A percentile compares a stretch with the other conserved stretches of the same genome.
These are phyloP conservation scores for Caenorhabditis plicata DNA, from an alignment of 2,888 invertebrate species.

Conservation along the genomic window DNA sequence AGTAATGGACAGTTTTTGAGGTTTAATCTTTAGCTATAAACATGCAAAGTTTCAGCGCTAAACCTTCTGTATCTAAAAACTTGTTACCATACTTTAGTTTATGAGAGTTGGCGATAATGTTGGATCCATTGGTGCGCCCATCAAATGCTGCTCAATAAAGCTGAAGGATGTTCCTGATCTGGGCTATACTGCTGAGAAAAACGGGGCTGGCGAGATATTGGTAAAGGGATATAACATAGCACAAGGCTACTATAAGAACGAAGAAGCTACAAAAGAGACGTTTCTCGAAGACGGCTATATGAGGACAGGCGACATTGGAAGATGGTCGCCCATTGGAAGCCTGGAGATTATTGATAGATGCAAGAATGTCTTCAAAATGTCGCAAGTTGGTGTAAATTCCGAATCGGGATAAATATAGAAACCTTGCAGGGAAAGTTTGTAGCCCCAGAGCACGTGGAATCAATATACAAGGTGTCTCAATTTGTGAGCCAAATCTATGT, in stretches of 20 bases:
- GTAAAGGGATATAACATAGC: slow-evolving; percentile 28
- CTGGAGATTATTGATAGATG: slow-evolving; percentile 51
- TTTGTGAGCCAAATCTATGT: slow-evolving; percentile 30
- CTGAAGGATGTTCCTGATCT: slow-evolving; percentile 29
- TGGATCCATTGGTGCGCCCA: slow-evolving; percentile 21
- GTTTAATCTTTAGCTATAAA: no score
- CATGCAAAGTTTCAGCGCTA: no score
- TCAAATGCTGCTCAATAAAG: slow-evolving; percentile 16
- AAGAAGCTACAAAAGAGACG: slow-evolving; percentile 15
- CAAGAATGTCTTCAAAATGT: slow-evolving; percentile 55
- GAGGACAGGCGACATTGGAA: slow-evolving; percentile 57
- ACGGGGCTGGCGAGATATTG: slow-evolving; percentile 27
- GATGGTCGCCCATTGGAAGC: slow-evolving; percentile 50
- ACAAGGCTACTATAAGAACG: slow-evolving; percentile 28
- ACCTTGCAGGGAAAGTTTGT: slow-evolving; percentile 38
- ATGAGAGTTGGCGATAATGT: slow-evolving; percentile 15
- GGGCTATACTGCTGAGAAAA: slow-evolving; percentile 23
- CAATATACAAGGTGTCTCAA: slow-evolving; percentile 18
- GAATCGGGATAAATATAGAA: no score
- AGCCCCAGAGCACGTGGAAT: slow-evolving; percentile 26
- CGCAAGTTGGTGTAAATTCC: no score
- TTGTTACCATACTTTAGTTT: no score
- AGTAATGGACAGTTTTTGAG: no score
- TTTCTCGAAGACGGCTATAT: slow-evolving; percentile 44
- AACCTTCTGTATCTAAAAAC: no score